Percentiles rank a stretch among this genome's conserved stretches.
Evolutionary conservation across 2,113 vertebrate species (phyloP).

Genomic region (Kryptolebias marmoratus): DNA sequence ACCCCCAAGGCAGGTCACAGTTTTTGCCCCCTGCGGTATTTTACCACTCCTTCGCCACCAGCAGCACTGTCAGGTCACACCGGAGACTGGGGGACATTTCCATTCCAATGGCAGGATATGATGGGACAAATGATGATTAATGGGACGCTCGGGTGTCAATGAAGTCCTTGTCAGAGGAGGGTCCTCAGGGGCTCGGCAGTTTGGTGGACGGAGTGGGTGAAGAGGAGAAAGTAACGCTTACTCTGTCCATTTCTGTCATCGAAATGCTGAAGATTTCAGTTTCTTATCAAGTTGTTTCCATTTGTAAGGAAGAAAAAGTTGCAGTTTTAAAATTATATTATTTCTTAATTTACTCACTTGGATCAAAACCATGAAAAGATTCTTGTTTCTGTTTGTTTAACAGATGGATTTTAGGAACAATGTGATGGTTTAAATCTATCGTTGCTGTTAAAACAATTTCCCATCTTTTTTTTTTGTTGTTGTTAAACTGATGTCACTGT

Average conservation of each 20-base stretch:
- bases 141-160: constrained; percentile 79
- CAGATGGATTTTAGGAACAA: no score
- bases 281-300: no score
- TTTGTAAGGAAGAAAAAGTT: no score
- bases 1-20: background rate
- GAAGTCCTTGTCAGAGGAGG: constrained; percentile 76
- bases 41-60: background rate
- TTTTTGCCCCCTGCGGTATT: constrained; percentile 33
- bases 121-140: constrained; percentile 86
- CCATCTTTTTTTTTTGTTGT: no score
- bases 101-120: constrained; percentile 84
- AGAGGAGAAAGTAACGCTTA: constrained; percentile 26
- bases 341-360: no score
- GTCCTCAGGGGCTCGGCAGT: constrained; percentile 72
- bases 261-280: no score
- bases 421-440: no score
- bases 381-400: no score
- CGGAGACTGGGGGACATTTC: constrained; percentile 77
- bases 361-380: no score
- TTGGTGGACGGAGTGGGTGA: constrained; percentile 57
- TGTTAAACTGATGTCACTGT: no score
- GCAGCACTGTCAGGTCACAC: constrained; percentile 43
- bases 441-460: no score
- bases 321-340: no score
- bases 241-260: constrained; percentile 45